Conservation (phyloP, 2,113 vertebrate species). For the Rhynchopsitta pachyrhyncha region DNA sequence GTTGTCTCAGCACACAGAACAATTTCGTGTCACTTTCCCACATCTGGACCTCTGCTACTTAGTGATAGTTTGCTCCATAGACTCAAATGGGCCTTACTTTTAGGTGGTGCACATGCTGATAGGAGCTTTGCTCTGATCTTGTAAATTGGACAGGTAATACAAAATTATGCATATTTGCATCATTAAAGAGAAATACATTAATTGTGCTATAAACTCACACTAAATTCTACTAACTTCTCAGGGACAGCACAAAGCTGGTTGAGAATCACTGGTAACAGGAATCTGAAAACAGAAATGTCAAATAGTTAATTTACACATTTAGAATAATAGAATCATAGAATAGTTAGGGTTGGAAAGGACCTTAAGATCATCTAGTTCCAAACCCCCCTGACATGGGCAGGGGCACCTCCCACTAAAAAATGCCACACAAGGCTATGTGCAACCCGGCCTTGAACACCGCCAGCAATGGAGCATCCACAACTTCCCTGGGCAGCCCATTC, state of each 20-base stretch:
- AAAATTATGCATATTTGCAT: not conserved
- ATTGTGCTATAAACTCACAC: not conserved
- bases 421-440: too few species aligned
- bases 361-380: too few species aligned
- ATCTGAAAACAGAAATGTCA: not conserved
- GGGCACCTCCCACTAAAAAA: too few species aligned
- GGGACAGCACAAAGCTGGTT: not conserved
- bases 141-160: not conserved
- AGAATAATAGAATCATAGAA: too few species aligned
- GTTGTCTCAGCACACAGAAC: accelerated
- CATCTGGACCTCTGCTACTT: not conserved
- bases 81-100: not conserved
- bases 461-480: too few species aligned
- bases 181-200: not conserved
- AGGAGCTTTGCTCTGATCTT: not conserved
- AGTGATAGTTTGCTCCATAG: not conserved
- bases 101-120: not conserved
- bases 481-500: too few species aligned
- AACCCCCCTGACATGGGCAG: too few species aligned
- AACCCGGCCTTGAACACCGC: too few species aligned
- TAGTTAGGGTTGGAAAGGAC: too few species aligned
- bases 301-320: not conserved
- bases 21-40: not conserved
- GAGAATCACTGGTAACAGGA: not conserved
- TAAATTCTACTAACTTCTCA: not conserved